phyloP scores from a whole-genome alignment of 2,113 vertebrate genomes.

The Oceanites oceanicus region DNA sequence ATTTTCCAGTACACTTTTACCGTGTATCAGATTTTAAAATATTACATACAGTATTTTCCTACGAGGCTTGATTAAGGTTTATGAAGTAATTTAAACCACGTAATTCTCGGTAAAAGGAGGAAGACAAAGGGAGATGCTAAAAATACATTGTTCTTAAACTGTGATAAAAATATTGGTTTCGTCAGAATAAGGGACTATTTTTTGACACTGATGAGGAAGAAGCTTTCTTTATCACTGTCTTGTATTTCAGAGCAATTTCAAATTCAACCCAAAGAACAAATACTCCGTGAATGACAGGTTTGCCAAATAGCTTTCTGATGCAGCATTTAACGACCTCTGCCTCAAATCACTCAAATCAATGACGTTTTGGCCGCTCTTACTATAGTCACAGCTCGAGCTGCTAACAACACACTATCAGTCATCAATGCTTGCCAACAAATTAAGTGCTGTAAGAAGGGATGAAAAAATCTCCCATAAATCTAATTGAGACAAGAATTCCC shows the following conservation, averaged over 20 bases:
- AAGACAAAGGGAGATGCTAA: not conserved
- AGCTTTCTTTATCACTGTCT: not conserved
- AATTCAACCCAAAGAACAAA: not conserved
- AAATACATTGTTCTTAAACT: not conserved
- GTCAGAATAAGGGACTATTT: not conserved
- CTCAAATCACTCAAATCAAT: not conserved
- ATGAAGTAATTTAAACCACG: not conserved
- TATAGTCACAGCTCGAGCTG: not conserved
- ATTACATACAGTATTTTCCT: not conserved
- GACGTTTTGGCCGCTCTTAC: not conserved
- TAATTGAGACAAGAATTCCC: not conserved
- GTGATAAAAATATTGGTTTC: not conserved
- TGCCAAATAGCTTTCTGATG: slow-evolving; percentile 2
- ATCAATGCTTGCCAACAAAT: not conserved
- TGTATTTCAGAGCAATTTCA: not conserved
- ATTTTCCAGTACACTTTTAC: not conserved
- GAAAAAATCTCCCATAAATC: not conserved
- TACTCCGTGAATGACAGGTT: not conserved
- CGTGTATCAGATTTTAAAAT: not conserved
- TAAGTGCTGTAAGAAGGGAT: not conserved
- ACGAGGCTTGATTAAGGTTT: not conserved
- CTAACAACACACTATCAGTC: not conserved
- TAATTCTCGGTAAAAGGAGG: not conserved
- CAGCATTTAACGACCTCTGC: not conserved
- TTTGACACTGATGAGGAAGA: not conserved